Base-by-base conservation (phyloP, 92 coral and sea anemone genomes). In the Porites divaricata region DNA sequence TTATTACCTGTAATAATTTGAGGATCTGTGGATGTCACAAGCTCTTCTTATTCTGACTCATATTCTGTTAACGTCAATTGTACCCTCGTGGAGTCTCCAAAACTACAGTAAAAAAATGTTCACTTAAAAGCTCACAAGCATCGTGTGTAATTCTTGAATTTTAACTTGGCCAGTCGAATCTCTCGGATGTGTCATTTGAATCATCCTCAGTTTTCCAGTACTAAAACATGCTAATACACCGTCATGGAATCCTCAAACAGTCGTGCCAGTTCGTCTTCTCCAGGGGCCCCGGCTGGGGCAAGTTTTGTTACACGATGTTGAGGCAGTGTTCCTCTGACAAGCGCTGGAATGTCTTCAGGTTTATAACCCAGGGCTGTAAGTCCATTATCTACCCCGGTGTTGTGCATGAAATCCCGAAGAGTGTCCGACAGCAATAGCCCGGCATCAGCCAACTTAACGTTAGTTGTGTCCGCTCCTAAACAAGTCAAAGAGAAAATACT, bases 251-350 rank as follows among this genome's bases (percentile, higher is more conserved):
- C 89, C 79, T 96, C 98, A 79, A 96, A 94, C 56, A 94, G 87
- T 81, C 76, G 89, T n/a, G 98, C 98, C 5, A 96, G 80, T 79
- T 96, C 98, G 48, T 96, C 98, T 70, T 96, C 98, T 75, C 98
- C 98, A 9, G 98, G 98, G 85, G 95, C 91, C 78, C 98, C 98
- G 22, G 98, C 98, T 41, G 98, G 98, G 86, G 98, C 98, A 24
- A 96, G 93, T 79, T 93, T 93, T 63, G 98, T 96, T 59, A 96
- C 98, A n/a, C 98, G 95, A 25, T 96, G 93, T 61, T 96, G 98
- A 20, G 98, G 98, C 65, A 96, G 49, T 1, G 98, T 94, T 45
- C 98, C 96, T 61, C 88, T 78, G 49, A 96, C 95, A 41, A 96
- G 92, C 12, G 85, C 93, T 11, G 93, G 90, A n/a, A 96, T 88